phyloP scores from a whole-genome alignment of 2,888 invertebrate genomes.

The Pseudoips prasinana region DNA sequence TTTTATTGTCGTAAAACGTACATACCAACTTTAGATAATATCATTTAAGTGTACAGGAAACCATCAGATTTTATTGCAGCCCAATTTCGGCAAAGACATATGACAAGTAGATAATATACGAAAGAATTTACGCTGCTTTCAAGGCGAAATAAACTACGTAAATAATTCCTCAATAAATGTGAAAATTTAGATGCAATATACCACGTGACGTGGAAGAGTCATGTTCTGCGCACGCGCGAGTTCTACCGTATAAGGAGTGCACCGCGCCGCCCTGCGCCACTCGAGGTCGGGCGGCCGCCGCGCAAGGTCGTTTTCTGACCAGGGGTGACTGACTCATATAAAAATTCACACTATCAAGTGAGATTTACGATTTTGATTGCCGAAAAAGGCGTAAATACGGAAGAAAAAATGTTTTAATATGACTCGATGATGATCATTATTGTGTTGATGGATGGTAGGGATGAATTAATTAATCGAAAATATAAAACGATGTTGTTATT shows the following conservation, averaged over 20 bases:
- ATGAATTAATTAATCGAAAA: slow-evolving; percentile 27
- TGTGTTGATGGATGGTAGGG: slow-evolving; percentile 39
- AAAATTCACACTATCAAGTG: slow-evolving; percentile 57
- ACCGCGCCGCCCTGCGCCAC: slow-evolving; percentile 47
- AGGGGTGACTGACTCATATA: slow-evolving; percentile 68
- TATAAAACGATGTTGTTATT: slow-evolving; percentile 22
- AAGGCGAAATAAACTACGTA: slow-evolving; percentile 25
- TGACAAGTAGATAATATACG: slow-evolving; percentile 13
- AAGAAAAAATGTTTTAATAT: slow-evolving; percentile 47
- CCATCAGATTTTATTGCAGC: slow-evolving; percentile 19
- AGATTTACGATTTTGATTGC: slow-evolving; percentile 60
- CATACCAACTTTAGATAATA: slow-evolving; percentile 13
- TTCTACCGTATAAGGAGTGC: slow-evolving; percentile 53
- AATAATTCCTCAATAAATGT: slow-evolving; percentile 36
- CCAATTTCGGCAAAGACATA: slow-evolving; percentile 21
- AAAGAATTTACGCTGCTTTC: slow-evolving; percentile 27
- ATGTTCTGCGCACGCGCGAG: slow-evolving; percentile 25
- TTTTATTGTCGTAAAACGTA: no score
- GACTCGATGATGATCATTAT: slow-evolving; percentile 29
- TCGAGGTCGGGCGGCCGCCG: slow-evolving; percentile 42
- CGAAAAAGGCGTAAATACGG: slow-evolving; percentile 52
- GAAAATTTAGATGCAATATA: slow-evolving; percentile 53
- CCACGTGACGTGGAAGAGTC: slow-evolving; percentile 58
- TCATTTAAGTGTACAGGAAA: slow-evolving; percentile 21
- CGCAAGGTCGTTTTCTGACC: slow-evolving; percentile 44